phyloP scores from a whole-genome alignment of 2,113 vertebrate species.

The Psophia crepitans region DNA sequence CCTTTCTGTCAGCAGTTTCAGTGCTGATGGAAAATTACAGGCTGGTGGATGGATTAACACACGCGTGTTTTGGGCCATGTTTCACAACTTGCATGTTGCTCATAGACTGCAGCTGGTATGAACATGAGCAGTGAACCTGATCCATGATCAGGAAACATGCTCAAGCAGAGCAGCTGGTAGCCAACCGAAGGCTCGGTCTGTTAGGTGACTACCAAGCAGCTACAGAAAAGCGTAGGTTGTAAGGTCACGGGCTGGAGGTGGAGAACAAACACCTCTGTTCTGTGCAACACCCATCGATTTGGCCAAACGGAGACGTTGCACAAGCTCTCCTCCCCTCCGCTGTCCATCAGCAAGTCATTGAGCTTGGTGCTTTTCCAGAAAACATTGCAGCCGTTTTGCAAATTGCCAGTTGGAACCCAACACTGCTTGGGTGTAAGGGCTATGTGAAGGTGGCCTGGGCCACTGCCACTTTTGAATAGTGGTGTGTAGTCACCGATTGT shows the following conservation, averaged over 20 bases:
- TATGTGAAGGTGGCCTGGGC: neutral
- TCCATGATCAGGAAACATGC: too few species aligned
- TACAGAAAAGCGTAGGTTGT: neutral
- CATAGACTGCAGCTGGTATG: neutral
- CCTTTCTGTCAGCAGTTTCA: neutral
- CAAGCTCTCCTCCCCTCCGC: neutral
- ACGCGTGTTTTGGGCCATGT: fast-evolving
- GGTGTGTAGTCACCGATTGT: fast-evolving
- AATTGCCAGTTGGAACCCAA: fast-evolving
- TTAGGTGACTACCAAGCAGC: neutral
- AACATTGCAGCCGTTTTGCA: fast-evolving
- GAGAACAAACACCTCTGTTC: neutral
- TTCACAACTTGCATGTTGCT: neutral
- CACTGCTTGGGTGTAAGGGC: fast-evolving
- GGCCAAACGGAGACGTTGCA: neutral
- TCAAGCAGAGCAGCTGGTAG: neutral
- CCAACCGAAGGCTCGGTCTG: fast-evolving
- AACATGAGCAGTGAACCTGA: neutral
- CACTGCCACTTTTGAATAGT: neutral
- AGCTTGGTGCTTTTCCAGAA: neutral
- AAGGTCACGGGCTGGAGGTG: neutral
- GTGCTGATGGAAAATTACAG: neutral
- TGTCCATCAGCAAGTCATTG: fast-evolving
- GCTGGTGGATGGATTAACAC: neutral
- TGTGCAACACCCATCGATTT: neutral